phyloP scores from a whole-genome alignment of 2,797 vertebrate genomes.

The Cirrhinus mrigala region DNA sequence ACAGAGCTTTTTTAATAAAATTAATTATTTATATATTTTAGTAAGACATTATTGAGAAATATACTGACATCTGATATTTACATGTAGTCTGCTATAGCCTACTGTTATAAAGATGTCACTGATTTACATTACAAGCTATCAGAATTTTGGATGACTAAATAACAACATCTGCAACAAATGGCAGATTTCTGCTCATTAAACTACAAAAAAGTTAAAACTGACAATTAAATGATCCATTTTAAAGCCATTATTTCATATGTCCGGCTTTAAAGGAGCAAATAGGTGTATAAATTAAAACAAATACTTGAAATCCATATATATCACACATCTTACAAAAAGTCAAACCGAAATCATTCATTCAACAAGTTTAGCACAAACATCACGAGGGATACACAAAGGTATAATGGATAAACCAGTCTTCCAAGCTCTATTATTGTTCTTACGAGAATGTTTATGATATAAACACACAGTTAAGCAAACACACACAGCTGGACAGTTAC shows the following conservation, averaged over 20 bases:
- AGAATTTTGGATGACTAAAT: neutral
- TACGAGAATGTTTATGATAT: neutral
- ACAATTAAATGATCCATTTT: neutral
- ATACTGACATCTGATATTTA: neutral
- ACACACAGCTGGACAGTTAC: neutral
- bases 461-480: conserved; percentile 17
- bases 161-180: neutral
- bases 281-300: neutral
- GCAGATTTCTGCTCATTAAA: neutral
- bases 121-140: neutral
- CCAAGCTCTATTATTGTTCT: neutral
- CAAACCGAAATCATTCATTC: neutral
- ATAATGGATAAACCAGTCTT: conserved; percentile 12
- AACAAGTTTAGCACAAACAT: neutral
- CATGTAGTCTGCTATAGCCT: neutral
- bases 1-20: neutral
- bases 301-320: neutral
- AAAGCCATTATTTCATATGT: neutral
- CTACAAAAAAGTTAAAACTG: neutral
- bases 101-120: neutral
- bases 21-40: neutral
- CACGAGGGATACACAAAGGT: neutral
- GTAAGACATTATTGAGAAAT: neutral
- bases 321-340: neutral
- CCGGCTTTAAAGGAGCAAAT: neutral